Percentiles rank a stretch among this genome's conserved stretches.
phyloP scores from a whole-genome alignment of 2,797 vertebrate genomes.

The Balearica regulorum region DNA sequence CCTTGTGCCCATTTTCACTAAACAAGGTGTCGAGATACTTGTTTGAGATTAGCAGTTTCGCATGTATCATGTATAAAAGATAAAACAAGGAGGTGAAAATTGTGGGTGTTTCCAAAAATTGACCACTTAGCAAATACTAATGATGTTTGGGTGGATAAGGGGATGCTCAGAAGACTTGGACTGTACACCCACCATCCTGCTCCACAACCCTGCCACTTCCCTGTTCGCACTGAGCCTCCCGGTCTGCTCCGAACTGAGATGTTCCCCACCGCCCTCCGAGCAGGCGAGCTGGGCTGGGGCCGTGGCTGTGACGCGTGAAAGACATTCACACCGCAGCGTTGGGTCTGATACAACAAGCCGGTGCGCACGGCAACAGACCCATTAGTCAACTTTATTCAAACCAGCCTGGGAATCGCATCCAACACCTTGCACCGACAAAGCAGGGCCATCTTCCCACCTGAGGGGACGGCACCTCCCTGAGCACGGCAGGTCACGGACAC shows the following conservation, averaged over 20 bases:
- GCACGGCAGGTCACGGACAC: accelerated
- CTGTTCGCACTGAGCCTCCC: neutral
- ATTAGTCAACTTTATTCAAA: neutral
- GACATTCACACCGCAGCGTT: accelerated
- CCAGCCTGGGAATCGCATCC: accelerated
- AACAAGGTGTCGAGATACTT: neutral
- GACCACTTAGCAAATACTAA: neutral
- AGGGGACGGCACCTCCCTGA: accelerated
- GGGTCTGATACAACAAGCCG: neutral
- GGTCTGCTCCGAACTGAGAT: accelerated
- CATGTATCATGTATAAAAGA: neutral
- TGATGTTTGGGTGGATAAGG: neutral
- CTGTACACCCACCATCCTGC: neutral
- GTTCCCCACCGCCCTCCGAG: neutral
- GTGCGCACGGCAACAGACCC: accelerated
- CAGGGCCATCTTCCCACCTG: accelerated
- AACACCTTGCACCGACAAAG: neutral
- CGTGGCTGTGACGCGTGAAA: neutral
- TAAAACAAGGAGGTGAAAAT: neutral
- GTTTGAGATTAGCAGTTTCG: neutral
- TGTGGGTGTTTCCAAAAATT: neutral
- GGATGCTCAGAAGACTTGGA: neutral
- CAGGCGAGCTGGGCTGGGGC: neutral
- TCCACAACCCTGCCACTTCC: neutral
- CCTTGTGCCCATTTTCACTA: neutral